Conservation (phyloP, 2,797 vertebrate genomes). For the Pyrocephalus nanus region DNA sequence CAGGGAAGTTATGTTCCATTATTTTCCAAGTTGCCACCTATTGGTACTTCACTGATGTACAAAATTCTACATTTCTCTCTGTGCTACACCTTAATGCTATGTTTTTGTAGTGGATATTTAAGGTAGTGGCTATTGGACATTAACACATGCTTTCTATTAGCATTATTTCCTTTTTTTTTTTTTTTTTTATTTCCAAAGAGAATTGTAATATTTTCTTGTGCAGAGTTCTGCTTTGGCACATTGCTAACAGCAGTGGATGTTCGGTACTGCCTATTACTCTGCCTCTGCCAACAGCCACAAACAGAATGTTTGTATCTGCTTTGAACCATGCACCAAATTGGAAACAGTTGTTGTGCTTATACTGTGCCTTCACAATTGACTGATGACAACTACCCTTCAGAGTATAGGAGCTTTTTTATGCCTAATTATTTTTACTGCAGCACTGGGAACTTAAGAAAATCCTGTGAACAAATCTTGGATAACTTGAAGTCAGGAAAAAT, state of each 20-base stretch:
- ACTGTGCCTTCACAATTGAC: conserved; percentile 14
- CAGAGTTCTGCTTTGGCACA: conserved; percentile 14
- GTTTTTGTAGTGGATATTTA: neutral
- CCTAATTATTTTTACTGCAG: conserved; percentile 43
- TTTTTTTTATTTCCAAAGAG: neutral
- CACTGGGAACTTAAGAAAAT: conserved; percentile 22
- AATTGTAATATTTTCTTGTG: neutral
- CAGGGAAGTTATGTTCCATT: neutral
- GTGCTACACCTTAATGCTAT: neutral
- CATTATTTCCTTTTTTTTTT: neutral
- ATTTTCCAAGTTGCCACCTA: neutral
- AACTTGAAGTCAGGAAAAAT: neutral
- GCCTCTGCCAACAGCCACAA: neutral
- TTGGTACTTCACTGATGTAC: neutral
- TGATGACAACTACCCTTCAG: conserved; percentile 30
- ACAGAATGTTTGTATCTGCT: conserved; percentile 16
- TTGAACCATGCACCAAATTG: conserved; percentile 18
- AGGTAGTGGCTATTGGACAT: neutral
- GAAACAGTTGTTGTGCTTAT: neutral
- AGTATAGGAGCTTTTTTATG: neutral
- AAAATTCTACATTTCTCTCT: neutral
- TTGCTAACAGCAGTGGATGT: conserved; percentile 10
- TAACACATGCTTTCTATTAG: neutral
- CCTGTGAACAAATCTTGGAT: neutral
- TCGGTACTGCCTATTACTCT: conserved; percentile 27